Conservation (phyloP, 2,888 invertebrate species). For the Seira ritae region DNA sequence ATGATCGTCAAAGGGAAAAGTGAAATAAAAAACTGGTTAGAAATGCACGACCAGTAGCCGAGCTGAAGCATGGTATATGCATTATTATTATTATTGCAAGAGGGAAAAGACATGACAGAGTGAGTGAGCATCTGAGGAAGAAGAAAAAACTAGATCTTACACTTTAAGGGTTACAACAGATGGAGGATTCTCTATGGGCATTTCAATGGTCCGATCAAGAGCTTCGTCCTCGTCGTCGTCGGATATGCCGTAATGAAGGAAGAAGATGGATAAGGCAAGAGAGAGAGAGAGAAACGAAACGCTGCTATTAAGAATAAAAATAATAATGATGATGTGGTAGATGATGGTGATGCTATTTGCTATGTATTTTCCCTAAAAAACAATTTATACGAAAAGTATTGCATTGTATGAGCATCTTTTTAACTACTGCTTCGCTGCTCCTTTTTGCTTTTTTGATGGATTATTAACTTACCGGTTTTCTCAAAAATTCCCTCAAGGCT, state of each 20-base stretch:
- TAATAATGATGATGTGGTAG: slow-evolving; percentile 43
- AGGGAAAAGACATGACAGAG: slow-evolving; percentile 46
- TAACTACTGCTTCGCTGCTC: slow-evolving; percentile 31
- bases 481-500: slow-evolving; percentile 70
- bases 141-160: slow-evolving; percentile 72
- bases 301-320: slow-evolving; percentile 30
- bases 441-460: slow-evolving; percentile 73
- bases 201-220: slow-evolving; percentile 14
- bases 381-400: slow-evolving; percentile 26
- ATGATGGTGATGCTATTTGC: slow-evolving; percentile 16
- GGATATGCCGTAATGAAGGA: slow-evolving; percentile 42
- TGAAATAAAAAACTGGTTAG: slow-evolving; percentile 72
- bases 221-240: slow-evolving; percentile 53
- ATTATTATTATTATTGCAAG: slow-evolving; percentile 57
- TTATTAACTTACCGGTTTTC: slow-evolving; percentile 74
- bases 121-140: neutral
- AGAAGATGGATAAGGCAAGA: slow-evolving; percentile 31
- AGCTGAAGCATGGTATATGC: slow-evolving; percentile 40
- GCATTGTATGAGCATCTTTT: slow-evolving; percentile 30
- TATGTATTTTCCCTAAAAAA: slow-evolving; percentile 17
- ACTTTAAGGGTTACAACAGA: slow-evolving; percentile 70
- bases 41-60: slow-evolving; percentile 72
- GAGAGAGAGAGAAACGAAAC: neutral
- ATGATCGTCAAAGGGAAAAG: slow-evolving; percentile 22
- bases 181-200: slow-evolving; percentile 66